These are phyloP conservation scores for Triops cancriformis DNA, from an alignment of 1,140 invertebrate species.

Conservation along the genomic window DNA sequence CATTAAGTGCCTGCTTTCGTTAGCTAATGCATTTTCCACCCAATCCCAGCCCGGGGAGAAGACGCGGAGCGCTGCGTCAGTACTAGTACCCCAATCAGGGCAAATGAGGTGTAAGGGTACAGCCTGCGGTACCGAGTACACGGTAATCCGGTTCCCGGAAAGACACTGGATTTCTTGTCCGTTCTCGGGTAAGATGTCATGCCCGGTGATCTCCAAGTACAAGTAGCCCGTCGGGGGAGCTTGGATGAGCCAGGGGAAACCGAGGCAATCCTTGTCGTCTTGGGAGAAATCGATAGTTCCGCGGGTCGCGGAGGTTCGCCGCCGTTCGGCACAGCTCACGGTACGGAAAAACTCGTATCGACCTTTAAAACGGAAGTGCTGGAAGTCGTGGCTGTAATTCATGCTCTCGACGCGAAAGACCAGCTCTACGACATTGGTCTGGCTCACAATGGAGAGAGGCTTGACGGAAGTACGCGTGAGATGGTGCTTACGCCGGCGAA, in stretches of 20 bases:
- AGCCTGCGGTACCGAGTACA: constrained; percentile 21
- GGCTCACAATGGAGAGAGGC: background rate
- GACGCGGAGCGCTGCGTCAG: background rate
- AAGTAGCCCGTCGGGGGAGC: constrained; percentile 18
- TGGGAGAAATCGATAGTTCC: constrained; percentile 7
- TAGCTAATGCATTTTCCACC: constrained; percentile 16
- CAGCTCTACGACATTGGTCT: constrained; percentile 13
- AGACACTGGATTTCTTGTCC: constrained; percentile 11
- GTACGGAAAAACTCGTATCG: constrained; percentile 16
- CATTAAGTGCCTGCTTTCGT: constrained; percentile 19
- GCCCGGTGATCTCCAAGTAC: constrained; percentile 6
- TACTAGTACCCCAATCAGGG: background rate
- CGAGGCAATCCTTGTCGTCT: constrained; percentile 10
- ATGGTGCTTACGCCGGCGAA: constrained; percentile 25
- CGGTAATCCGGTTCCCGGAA: constrained; percentile 18
- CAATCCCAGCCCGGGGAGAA: constrained; percentile 17
- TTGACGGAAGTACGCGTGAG: background rate
- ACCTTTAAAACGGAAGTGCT: constrained; percentile 23
- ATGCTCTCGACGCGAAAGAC: constrained; percentile 20
- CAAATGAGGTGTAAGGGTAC: constrained; percentile 18
- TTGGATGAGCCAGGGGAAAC: constrained; percentile 23
- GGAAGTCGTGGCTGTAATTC: constrained; percentile 24
- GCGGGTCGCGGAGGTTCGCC: constrained; percentile 15
- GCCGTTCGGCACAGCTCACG: background rate
- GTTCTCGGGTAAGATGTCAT: constrained; percentile 16